Percentiles rank a stretch among this genome's conserved stretches.
phyloP scores from a whole-genome alignment of 2,888 invertebrate species.

The Dromius quadrimaculatus region DNA sequence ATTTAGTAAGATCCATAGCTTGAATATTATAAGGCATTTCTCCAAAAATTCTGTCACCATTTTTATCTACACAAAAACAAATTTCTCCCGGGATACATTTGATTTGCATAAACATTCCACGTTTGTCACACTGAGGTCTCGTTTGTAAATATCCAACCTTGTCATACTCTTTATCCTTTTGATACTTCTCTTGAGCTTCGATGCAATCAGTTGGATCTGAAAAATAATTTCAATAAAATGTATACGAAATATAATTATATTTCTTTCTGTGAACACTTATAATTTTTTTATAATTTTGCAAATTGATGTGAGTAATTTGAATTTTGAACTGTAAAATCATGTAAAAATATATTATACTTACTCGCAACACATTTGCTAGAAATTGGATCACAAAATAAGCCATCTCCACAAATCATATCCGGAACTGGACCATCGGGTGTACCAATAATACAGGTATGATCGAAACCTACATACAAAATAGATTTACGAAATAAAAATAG shows the following conservation, averaged over 20 bases:
- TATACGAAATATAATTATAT: not conserved
- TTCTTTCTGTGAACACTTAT: no score
- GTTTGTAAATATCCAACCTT: constrained; percentile 70
- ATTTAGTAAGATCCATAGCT: constrained; percentile 65
- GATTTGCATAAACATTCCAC: constrained; percentile 71
- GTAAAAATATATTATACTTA: constrained; percentile 18
- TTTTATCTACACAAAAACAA: constrained; percentile 74
- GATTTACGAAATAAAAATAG: no score
- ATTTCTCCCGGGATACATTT: constrained; percentile 76
- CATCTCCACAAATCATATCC: constrained; percentile 72
- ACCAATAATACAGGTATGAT: constrained; percentile 66
- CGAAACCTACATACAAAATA: constrained; percentile 65
- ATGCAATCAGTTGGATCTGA: constrained; percentile 62
- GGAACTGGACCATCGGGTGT: constrained; percentile 68
- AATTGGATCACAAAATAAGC: constrained; percentile 67
- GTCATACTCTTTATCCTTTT: constrained; percentile 67
- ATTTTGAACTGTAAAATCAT: not conserved
- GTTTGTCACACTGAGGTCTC: constrained; percentile 73
- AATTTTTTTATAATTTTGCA: no score
- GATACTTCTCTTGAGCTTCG: constrained; percentile 65
- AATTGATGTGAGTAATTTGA: no score
- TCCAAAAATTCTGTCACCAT: constrained; percentile 77
- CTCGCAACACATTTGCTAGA: constrained; percentile 51
- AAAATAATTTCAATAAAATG: not conserved
- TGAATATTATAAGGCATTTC: constrained; percentile 66